phyloP scores from a whole-genome alignment of 2,113 vertebrate species.

The Albula goreensis region DNA sequence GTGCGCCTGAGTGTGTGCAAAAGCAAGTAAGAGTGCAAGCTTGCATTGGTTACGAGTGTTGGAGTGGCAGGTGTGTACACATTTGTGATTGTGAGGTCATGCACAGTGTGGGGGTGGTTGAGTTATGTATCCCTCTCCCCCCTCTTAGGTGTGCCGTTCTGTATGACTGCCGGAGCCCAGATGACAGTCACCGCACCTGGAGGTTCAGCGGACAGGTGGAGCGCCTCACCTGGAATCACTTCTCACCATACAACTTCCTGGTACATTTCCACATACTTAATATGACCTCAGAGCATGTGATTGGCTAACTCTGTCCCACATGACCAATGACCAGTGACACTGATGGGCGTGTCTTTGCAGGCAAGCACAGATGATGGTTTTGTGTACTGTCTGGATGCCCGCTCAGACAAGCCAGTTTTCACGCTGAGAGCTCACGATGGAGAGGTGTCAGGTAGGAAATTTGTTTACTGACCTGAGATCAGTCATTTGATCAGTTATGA shows the following conservation, averaged over 20 bases:
- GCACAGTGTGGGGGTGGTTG: too few relatives aligned
- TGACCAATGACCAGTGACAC: neutral
- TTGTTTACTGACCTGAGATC: too few relatives aligned
- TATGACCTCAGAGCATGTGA: neutral
- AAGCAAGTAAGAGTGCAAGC: too few relatives aligned
- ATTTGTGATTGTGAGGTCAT: too few relatives aligned
- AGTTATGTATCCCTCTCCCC: neutral
- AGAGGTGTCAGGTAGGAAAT: slow-evolving; percentile 85
- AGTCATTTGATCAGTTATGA: too few relatives aligned
- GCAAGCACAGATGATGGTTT: slow-evolving; percentile 96
- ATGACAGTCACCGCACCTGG: slow-evolving; percentile 81
- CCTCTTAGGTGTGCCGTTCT: slow-evolving; percentile 78
- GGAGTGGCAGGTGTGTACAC: too few relatives aligned
- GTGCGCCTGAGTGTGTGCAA: neutral
- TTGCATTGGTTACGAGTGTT: too few relatives aligned
- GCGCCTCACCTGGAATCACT: slow-evolving; percentile 89
- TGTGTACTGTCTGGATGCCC: slow-evolving; percentile 92
- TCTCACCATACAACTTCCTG: slow-evolving; percentile 91
- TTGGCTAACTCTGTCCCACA: neutral
- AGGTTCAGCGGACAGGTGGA: slow-evolving; percentile 94
- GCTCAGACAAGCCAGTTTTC: slow-evolving; percentile 90
- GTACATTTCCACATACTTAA: slow-evolving; percentile 59
- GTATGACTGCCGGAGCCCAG: slow-evolving; percentile 90
- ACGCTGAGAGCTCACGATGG: slow-evolving; percentile 89
- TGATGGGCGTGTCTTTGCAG: slow-evolving; percentile 61